Evolutionary conservation across 2,888 invertebrate genomes (phyloP).

Genomic region (Kuschelorhynchus macadamiae): DNA sequence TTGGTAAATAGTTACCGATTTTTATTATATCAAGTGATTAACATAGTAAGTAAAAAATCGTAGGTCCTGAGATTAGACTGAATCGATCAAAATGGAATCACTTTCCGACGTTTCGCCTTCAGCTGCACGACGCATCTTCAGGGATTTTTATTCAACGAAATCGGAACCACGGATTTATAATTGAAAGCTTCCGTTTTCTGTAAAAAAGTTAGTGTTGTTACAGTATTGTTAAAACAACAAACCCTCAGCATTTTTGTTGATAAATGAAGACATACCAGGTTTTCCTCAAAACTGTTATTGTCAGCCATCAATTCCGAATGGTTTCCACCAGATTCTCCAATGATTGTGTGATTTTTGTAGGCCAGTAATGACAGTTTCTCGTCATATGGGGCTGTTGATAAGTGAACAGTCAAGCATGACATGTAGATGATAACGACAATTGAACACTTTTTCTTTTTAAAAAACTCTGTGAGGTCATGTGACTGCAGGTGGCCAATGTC

Average conservation of each 20-base stretch:
- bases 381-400: constrained; percentile 63
- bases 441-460: constrained; percentile 61
- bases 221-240: neutral
- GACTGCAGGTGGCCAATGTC: constrained; percentile 64
- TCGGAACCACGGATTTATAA: too few species aligned
- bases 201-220: too few species aligned
- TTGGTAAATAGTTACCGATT: too few species aligned
- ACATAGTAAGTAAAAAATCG: too few species aligned
- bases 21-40: too few species aligned
- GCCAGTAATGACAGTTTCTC: constrained; percentile 62
- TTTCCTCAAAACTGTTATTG: constrained; percentile 15
- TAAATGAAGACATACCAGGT: constrained; percentile 14
- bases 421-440: constrained; percentile 63
- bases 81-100: too few species aligned
- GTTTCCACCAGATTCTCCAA: constrained; percentile 54
- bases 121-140: too few species aligned
- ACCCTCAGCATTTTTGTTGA: neutral
- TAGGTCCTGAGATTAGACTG: too few species aligned
- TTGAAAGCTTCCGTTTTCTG: too few species aligned
- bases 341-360: constrained; percentile 55
- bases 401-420: constrained; percentile 62
- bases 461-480: constrained; percentile 59
- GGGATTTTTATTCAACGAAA: too few species aligned
- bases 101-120: too few species aligned
- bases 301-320: constrained; percentile 19